Evolutionary conservation across 1,140 invertebrate genomes (phyloP).

Genomic region (Magallana angulata): DNA sequence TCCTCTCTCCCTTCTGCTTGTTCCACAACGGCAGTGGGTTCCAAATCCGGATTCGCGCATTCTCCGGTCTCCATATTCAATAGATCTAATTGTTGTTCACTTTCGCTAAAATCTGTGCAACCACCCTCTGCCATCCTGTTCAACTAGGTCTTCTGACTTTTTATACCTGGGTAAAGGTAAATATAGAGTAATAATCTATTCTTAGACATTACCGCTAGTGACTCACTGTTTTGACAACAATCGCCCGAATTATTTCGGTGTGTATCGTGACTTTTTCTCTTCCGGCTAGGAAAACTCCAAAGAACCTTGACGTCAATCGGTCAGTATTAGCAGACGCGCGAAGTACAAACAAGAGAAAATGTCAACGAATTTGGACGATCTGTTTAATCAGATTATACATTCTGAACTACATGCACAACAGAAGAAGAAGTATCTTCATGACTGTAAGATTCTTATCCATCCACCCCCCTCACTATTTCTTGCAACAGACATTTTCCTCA

Average conservation of each 20-base stretch:
- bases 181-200: constrained; percentile 22
- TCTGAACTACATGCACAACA: constrained; percentile 61
- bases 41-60: background rate
- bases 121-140: constrained; percentile 48
- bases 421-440: constrained; percentile 57
- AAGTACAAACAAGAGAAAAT: constrained; percentile 41
- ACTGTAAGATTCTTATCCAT: constrained; percentile 51
- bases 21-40: background rate
- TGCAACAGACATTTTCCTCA: too few species aligned
- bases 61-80: background rate
- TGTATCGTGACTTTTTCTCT: background rate
- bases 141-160: background rate
- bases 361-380: constrained; percentile 60
- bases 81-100: constrained; percentile 2
- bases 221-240: constrained; percentile 47
- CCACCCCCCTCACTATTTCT: too few species aligned
- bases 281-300: background rate
- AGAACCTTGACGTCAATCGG: constrained; percentile 4
- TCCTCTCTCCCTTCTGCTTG: background rate
- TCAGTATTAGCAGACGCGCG: background rate
- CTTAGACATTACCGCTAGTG: constrained; percentile 40
- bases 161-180: constrained; percentile 15
- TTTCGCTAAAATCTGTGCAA: constrained; percentile 8
- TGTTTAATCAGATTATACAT: constrained; percentile 66
- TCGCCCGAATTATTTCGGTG: background rate